Evolutionary conservation across 2,113 vertebrate genomes (phyloP), one percentile per base, ranked within the genome.

Genomic region (Symphodus melops): DNA sequence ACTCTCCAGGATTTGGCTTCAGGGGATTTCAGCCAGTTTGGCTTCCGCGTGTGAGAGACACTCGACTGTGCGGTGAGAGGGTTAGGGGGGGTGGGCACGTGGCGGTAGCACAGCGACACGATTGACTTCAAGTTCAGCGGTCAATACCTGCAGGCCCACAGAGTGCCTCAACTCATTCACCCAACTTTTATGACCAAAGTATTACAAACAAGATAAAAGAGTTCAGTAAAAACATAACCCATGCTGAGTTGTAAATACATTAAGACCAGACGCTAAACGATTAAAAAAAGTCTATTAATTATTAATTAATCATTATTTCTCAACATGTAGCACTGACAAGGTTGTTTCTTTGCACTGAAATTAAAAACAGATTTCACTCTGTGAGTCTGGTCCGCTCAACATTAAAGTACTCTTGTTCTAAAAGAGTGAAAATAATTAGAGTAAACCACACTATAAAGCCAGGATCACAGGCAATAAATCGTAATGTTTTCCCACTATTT

Each of bases 81-180:
- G 51, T 54, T 60, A 57, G n/a, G 9, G 25, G 25, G 2, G 66
- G 13, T 0, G 21, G 68, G 61, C 61, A 68, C 44, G 65, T 75
- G 89, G 55, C 60, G n/a, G 8, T 28, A 44, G 59, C 41, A 67
- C 84, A 54, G 64, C 23, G 53, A 36, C 46, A 6, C 74, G 74
- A 86, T 86, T 57, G 62, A 58, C 82, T 88, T 85, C 71, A 81
- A 75, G 81, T 84, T 83, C 56, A 85, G 78, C 51, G 28, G 54
- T 21, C 36, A 53, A 25, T 75, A 85, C 77, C 44, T 70, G 60
- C 28, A 69, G 57, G 39, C 46, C 57, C 57, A 60, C 23, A 80
- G 74, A 39, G 72, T 72, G 21, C 65, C 80, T 79, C 53, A 52
- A 25, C 52, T 75, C 37, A 68, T 73, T 83, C 28, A 33, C 28